A percentile compares a stretch with the other conserved stretches of the same genome.
Conservation (phyloP, 2,113 vertebrate genomes). For the Sinocyclocheilus rhinocerous region DNA sequence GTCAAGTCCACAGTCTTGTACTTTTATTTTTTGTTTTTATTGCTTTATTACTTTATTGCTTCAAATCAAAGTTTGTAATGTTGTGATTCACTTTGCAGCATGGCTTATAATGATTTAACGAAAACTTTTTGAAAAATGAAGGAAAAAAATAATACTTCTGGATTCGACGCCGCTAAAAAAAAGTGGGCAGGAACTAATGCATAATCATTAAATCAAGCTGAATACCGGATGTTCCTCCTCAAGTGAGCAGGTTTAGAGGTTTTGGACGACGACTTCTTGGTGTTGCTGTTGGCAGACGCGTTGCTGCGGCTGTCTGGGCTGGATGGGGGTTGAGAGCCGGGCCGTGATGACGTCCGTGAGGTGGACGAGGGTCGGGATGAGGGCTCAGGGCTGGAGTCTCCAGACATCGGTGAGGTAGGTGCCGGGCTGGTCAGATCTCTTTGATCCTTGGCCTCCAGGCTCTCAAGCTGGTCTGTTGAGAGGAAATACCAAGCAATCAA, state of each 20-base stretch:
- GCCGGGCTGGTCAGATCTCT: slow-evolving; percentile 77
- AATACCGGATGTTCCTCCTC: slow-evolving; percentile 96
- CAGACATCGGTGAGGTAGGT: slow-evolving; percentile 83
- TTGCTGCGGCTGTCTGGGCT: slow-evolving; percentile 77
- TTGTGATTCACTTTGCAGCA: background rate
- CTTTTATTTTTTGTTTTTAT: background rate
- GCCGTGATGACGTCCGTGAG: slow-evolving; percentile 60
- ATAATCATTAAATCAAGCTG: background rate
- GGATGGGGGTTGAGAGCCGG: slow-evolving; percentile 66
- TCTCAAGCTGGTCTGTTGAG: slow-evolving; percentile 81
- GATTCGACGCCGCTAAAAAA: background rate
- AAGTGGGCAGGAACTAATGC: background rate
- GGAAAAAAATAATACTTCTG: background rate
- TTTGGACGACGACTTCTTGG: slow-evolving; percentile 86
- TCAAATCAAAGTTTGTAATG: background rate
- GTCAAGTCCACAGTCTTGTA: background rate
- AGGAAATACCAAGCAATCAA: slow-evolving; percentile 10
- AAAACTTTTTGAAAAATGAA: no score
- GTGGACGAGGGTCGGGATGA: slow-evolving; percentile 82
- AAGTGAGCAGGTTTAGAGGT: slow-evolving; percentile 86
- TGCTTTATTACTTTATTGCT: background rate
- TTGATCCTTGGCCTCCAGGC: slow-evolving; percentile 77
- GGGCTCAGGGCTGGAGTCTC: slow-evolving; percentile 81
- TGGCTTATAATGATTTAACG: no score
- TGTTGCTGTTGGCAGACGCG: slow-evolving; percentile 61